Conservation (phyloP, 1,140 invertebrate genomes). For the Drosophila subobscura region DNA sequence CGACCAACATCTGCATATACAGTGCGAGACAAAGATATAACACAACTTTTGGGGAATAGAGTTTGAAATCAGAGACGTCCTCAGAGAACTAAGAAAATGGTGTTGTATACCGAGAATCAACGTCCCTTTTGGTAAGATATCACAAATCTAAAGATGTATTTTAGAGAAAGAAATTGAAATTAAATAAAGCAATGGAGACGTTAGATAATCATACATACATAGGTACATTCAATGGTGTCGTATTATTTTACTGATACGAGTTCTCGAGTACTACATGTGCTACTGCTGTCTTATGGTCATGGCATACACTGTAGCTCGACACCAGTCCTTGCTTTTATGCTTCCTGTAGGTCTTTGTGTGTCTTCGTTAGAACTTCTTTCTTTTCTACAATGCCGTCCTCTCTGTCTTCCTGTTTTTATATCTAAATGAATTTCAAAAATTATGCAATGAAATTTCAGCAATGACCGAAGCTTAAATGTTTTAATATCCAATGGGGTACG, state of each 20-base stretch:
- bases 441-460: not conserved
- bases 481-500: not conserved
- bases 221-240: too few relatives aligned
- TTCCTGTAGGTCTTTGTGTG: not conserved
- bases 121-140: too few relatives aligned
- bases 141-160: too few relatives aligned
- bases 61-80: too few relatives aligned
- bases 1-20: constrained; percentile 25
- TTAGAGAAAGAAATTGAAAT: too few relatives aligned
- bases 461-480: constrained; percentile 1
- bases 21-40: not conserved
- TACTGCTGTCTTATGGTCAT: not conserved
- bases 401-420: constrained; percentile 2
- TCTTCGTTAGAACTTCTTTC: not conserved
- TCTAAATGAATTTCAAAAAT: constrained; percentile 29
- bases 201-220: too few relatives aligned
- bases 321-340: too few relatives aligned
- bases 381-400: not conserved
- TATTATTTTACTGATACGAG: too few relatives aligned
- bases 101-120: too few relatives aligned
- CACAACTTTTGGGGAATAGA: not conserved
- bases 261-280: not conserved
- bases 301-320: too few relatives aligned
- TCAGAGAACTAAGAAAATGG: too few relatives aligned
- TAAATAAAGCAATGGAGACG: too few relatives aligned